phyloP scores from a whole-genome alignment of 2,797 vertebrate species.

The Platalea minor region DNA sequence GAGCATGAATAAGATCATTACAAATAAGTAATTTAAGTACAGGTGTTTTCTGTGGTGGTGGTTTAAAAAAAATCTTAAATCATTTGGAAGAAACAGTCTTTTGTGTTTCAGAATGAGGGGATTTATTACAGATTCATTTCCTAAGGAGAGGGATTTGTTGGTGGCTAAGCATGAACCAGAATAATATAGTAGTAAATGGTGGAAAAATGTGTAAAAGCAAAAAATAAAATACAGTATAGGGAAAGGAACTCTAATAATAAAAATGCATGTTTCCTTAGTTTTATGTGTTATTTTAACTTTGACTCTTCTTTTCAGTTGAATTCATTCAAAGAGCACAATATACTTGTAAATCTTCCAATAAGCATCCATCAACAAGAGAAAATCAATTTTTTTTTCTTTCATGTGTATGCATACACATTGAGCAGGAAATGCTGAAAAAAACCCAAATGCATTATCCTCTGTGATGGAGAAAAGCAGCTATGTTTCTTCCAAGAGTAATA shows the following conservation, averaged over 20 bases:
- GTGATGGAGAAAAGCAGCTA: background rate
- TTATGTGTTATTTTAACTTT: constrained; percentile 1
- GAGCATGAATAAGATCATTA: background rate
- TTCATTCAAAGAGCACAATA: background rate
- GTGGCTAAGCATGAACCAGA: background rate
- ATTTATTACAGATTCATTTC: background rate
- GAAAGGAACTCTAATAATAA: background rate
- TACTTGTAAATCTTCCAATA: background rate
- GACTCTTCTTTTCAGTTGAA: background rate
- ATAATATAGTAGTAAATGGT: background rate
- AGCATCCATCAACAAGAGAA: background rate
- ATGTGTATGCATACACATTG: background rate
- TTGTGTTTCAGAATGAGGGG: constrained; percentile 2
- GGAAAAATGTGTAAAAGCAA: background rate
- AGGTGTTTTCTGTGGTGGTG: background rate
- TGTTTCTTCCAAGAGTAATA: constrained; percentile 4
- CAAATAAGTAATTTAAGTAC: background rate
- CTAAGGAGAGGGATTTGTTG: background rate
- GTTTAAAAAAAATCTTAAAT: background rate
- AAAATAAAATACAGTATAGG: background rate
- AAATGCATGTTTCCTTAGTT: background rate
- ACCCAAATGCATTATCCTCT: background rate
- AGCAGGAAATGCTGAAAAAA: background rate
- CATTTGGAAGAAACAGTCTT: background rate
- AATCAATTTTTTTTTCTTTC: background rate